A percentile compares a stretch with the other conserved stretches of the same genome.
Conservation (phyloP, 1,140 invertebrate species). For the Lucilia sericata region DNA sequence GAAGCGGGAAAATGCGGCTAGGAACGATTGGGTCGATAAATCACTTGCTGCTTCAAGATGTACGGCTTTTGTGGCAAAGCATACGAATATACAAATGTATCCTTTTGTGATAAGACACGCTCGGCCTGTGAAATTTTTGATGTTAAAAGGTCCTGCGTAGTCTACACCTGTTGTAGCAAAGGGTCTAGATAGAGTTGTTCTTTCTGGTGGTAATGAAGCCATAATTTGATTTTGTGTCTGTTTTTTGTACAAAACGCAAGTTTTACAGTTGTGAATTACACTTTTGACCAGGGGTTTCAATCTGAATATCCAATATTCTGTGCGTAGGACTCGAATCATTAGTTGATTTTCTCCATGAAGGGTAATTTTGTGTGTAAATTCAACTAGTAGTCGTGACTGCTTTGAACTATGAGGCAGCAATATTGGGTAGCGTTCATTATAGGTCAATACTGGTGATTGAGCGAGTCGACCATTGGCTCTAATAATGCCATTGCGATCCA, state of each 20-base stretch:
- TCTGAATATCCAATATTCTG: too few relatives aligned
- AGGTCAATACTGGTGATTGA: too few relatives aligned
- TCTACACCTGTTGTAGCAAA: slow-evolving; percentile 31
- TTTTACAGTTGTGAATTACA: too few relatives aligned
- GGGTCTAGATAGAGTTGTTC: neutral
- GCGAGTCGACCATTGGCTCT: too few relatives aligned
- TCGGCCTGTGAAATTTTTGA: slow-evolving; percentile 33
- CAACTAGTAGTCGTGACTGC: too few relatives aligned
- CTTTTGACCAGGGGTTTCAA: too few relatives aligned
- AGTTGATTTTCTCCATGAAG: neutral
- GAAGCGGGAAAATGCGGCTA: too few relatives aligned
- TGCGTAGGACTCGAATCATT: too few relatives aligned
- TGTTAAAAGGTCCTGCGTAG: slow-evolving; percentile 32
- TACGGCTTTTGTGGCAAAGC: slow-evolving; percentile 18
- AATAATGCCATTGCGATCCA: too few relatives aligned
- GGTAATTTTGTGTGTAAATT: neutral
- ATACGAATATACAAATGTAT: slow-evolving; percentile 10
- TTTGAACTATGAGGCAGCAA: too few relatives aligned
- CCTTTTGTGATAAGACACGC: slow-evolving; percentile 34
- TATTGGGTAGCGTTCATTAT: too few relatives aligned
- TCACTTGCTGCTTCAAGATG: slow-evolving; percentile 52
- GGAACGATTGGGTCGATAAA: slow-evolving; percentile 52
- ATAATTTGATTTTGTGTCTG: neutral
- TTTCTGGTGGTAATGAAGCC: neutral
- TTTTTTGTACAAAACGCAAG: too few relatives aligned